Percentiles rank a stretch among this genome's conserved stretches.
Conservation (phyloP, 2,797 vertebrate genomes). For the Hoplostethus mediterraneus region DNA sequence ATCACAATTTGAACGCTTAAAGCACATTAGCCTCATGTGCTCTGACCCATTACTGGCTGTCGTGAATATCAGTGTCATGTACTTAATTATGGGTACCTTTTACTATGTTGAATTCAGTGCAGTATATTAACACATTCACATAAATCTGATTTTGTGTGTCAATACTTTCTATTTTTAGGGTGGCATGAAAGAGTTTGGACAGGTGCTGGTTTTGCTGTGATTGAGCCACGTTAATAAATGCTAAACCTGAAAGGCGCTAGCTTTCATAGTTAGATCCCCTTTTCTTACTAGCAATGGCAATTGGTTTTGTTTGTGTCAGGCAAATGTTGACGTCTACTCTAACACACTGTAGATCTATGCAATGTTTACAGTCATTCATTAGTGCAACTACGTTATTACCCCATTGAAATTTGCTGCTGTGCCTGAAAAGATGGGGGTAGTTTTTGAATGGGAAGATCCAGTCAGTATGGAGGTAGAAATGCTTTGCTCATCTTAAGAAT, state of each 20-base stretch:
- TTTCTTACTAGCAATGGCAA: background rate
- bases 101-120: background rate
- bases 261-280: background rate
- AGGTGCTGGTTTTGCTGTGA: background rate
- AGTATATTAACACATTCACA: background rate
- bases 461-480: conserved; percentile 1
- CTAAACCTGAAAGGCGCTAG: background rate
- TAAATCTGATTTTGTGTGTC: conserved; percentile 5
- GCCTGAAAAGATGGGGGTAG: background rate
- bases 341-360: background rate
- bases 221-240: background rate
- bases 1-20: background rate
- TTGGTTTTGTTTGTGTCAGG: background rate
- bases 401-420: background rate
- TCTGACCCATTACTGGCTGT: background rate
- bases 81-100: background rate
- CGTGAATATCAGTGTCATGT: background rate
- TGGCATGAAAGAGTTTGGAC: background rate
- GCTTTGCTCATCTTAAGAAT: conserved; percentile 34
- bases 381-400: too few relatives aligned
- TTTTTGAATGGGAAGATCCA: background rate
- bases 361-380: background rate
- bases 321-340: background rate
- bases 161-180: conserved; percentile 51
- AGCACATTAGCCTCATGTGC: background rate